These are phyloP conservation scores for Diabrotica undecimpunctata DNA, from an alignment of 1,140 invertebrate species.

Conservation along the genomic window DNA sequence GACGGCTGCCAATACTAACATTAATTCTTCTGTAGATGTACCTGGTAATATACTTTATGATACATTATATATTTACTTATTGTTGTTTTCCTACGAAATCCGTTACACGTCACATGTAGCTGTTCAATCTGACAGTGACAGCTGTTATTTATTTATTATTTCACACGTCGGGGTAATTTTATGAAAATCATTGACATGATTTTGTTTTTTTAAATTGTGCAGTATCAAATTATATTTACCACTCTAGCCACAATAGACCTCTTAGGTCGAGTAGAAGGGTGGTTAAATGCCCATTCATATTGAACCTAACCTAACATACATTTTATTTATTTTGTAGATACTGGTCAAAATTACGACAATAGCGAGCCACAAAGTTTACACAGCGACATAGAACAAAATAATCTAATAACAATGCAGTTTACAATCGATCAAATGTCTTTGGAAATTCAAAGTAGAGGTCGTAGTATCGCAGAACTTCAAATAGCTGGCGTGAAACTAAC, in stretches of 20 bases:
- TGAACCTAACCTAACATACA: no score
- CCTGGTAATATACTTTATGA: slow-evolving; percentile 1
- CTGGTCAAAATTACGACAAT: background rate
- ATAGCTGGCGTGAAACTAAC: slow-evolving; percentile 80
- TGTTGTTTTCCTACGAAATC: no score
- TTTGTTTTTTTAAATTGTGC: no score
- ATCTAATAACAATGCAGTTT: slow-evolving; percentile 81
- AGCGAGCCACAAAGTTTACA: background rate
- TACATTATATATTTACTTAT: background rate
- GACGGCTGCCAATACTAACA: slow-evolving; percentile 18
- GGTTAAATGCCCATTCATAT: no score
- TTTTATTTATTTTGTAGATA: background rate
- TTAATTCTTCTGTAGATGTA: background rate
- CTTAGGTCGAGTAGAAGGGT: no score
- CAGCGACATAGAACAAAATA: slow-evolving; percentile 29
- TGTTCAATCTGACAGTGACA: no score
- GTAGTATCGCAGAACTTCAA: slow-evolving; percentile 85
- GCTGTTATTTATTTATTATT: no score
- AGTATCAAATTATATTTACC: no score
- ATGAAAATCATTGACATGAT: no score
- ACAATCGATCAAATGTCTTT: slow-evolving; percentile 83
- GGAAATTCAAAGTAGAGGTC: slow-evolving; percentile 78
- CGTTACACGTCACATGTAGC: no score
- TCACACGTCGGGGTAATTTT: no score
- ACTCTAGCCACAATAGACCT: no score